These are phyloP conservation scores for Aselliscus stoliczkanus DNA, from an alignment of 2,797 vertebrate species.

Conservation along the genomic window DNA sequence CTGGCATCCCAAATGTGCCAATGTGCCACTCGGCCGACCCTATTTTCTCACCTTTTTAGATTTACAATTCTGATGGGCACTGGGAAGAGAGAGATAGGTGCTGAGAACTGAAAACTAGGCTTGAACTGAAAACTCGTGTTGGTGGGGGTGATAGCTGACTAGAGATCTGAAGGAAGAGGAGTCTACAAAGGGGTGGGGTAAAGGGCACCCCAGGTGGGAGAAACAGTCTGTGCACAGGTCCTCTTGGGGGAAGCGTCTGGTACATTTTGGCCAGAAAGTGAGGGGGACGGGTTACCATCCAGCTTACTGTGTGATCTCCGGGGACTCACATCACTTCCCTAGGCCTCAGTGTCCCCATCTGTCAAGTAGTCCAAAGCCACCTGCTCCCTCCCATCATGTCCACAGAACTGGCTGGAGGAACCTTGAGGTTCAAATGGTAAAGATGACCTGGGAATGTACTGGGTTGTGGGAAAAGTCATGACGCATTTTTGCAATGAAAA, in stretches of 20 bases:
- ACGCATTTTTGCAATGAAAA: no score
- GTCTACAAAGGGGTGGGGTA: not conserved
- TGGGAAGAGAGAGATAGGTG: not conserved
- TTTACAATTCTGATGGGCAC: not conserved
- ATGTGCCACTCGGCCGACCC: no score
- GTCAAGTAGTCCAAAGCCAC: not conserved
- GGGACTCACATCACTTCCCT: not conserved
- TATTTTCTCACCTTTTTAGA: not conserved
- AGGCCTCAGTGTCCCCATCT: not conserved
- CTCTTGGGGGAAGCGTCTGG: not conserved
- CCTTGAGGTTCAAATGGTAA: not conserved
- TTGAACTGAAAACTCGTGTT: not conserved
- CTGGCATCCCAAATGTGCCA: no score
- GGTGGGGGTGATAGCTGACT: accelerated
- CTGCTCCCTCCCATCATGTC: not conserved
- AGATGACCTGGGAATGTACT: not conserved
- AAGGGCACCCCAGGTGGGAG: not conserved
- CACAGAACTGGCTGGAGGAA: not conserved
- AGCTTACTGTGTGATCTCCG: not conserved
- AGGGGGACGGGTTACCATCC: not conserved
- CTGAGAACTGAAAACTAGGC: not conserved
- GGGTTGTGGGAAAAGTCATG: no score
- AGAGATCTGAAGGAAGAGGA: not conserved
- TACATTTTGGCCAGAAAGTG: not conserved
- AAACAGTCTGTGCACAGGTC: not conserved